Base-by-base conservation (phyloP, 2,113 vertebrate genomes). In the Hylia prasina region DNA sequence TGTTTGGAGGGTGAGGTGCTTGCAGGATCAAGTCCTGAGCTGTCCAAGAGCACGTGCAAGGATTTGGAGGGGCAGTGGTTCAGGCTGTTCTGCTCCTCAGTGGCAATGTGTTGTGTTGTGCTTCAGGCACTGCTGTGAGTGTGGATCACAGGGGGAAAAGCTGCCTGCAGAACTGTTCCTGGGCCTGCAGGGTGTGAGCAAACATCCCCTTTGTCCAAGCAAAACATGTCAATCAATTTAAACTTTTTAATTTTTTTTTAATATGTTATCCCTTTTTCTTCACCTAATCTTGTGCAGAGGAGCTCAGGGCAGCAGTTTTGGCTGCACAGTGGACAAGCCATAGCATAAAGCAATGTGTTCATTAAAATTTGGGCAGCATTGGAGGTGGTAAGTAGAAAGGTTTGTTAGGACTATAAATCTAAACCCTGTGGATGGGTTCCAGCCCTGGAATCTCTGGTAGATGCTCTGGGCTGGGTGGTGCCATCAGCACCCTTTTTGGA, bases 201-300 rank as follows among this genome's bases (percentile, higher is more conserved):
- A 94, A 79, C 50, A 77, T 19, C 54, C 8, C 27, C 33, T 47
- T 70, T 63, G 45, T 77, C 90, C 94, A 90, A 90, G 82, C 23
- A 85, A 85, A 96, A 73, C 12, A 50, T 8, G 20, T 31, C 94
- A 66, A 82, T 82, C 84, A 57, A 13, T 37, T 69, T 10, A 24
- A 87, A 45, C 7, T 13, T 45, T 28, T 71, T n/a, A n/a, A n/a
- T 33, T 71, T 35, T 58, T 76, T 47, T 53, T 15, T 7, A 37
- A 57, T 47, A 22, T 75, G 28, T 10, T 15, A 4, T 51, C 30
- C 9, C 11, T 84, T 94, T 94, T 93, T 72, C 39, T 89, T 85
- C 78, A 69, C 39, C 15, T 15, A 15, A 24, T 40, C 28, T 47
- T 14, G 19, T 47, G 16, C 2, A 1, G 31, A 14, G 70, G 10